Percentiles rank a stretch among this genome's conserved stretches.
phyloP scores from a whole-genome alignment of 2,113 vertebrate species.

The Myotis brandtii region DNA sequence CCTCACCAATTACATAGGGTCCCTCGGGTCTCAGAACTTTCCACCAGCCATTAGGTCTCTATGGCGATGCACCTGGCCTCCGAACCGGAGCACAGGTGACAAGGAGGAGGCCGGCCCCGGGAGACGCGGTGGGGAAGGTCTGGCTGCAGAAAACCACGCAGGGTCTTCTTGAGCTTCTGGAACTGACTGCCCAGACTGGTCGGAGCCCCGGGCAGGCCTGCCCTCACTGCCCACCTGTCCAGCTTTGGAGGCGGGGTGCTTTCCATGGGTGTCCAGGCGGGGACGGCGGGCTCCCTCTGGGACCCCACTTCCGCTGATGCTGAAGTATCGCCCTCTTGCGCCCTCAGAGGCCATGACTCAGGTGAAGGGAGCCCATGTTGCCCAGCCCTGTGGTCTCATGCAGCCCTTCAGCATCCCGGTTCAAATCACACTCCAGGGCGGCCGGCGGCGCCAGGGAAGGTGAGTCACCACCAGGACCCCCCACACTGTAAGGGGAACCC shows the following conservation, averaged over 20 bases:
- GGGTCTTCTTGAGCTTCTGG: not conserved
- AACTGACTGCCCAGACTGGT: not conserved
- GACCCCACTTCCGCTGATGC: not conserved
- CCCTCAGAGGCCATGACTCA: not conserved
- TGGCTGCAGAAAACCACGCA: not conserved
- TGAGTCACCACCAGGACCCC: constrained; percentile 74
- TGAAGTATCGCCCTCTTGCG: not conserved
- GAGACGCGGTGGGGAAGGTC: not conserved
- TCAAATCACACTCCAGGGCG: constrained; percentile 89
- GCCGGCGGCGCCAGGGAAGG: constrained; percentile 86
- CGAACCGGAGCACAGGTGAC: constrained; percentile 54
- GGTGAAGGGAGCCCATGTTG: constrained; percentile 77
- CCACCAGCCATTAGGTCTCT: constrained; percentile 67
- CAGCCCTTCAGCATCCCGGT: constrained; percentile 89
- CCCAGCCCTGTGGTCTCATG: constrained; percentile 83
- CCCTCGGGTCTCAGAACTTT: constrained; percentile 72
- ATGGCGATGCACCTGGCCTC: constrained; percentile 62
- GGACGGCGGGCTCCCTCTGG: not conserved
- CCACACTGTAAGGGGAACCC: fast-evolving
- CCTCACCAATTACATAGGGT: constrained; percentile 44
- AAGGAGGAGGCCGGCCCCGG: not conserved
- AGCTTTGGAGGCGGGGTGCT: not conserved
- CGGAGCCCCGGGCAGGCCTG: not conserved
- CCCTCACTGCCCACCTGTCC: not conserved
- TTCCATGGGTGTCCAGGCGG: not conserved